Percentiles rank a stretch among this genome's conserved stretches.
Conservation (phyloP, 1,140 invertebrate species). For the Drosophila kepulauana region DNA sequence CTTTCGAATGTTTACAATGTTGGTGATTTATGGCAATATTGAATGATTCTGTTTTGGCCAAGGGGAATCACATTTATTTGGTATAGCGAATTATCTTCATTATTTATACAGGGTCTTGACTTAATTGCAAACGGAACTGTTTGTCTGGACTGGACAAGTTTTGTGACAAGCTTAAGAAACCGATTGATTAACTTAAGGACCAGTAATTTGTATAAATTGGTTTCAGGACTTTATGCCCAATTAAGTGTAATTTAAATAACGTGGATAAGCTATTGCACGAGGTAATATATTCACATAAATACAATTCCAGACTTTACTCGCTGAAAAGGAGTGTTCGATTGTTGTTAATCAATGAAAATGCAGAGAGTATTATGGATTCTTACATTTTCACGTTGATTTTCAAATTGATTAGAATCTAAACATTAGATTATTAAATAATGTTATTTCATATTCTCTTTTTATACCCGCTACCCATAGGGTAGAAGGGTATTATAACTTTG, state of each 20-base stretch:
- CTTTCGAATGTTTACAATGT: not conserved
- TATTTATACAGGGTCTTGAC: not conserved
- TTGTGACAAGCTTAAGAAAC: too few species aligned
- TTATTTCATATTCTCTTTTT: too few species aligned
- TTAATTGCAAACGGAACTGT: not conserved
- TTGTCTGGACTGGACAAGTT: not conserved
- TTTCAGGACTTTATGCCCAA: too few species aligned
- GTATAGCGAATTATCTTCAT: too few species aligned
- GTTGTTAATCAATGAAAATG: not conserved
- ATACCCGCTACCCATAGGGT: too few species aligned
- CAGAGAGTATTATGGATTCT: not conserved
- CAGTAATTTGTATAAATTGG: too few species aligned
- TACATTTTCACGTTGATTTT: too few species aligned
- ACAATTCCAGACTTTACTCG: not conserved
- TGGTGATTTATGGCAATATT: constrained; percentile 6
- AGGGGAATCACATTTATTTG: not conserved
- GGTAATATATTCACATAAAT: not conserved
- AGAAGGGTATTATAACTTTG: too few species aligned
- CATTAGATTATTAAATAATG: too few species aligned
- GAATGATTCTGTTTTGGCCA: not conserved
- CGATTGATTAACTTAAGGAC: too few species aligned
- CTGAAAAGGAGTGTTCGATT: not conserved
- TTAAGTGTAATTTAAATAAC: too few species aligned
- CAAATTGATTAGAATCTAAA: too few species aligned
- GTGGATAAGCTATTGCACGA: not conserved